These are phyloP conservation scores for Volucella inflata DNA, from an alignment of 2,888 invertebrate genomes.

Conservation along the genomic window DNA sequence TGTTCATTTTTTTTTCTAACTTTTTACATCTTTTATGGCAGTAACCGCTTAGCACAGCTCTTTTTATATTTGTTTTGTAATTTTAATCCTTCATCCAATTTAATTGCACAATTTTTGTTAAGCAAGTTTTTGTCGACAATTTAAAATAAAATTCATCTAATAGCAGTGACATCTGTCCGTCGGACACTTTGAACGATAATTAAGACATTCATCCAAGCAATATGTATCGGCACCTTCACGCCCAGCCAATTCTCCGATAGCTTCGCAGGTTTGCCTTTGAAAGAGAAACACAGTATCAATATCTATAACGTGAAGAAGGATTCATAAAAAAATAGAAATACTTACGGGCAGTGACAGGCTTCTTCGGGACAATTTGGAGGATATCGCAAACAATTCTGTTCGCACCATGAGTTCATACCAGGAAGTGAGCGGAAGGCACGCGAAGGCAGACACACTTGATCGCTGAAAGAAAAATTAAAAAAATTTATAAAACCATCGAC, in stretches of 20 bases:
- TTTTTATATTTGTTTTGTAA: conserved; percentile 4
- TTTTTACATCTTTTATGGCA: conserved; percentile 72
- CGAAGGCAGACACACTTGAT: conserved; percentile 91
- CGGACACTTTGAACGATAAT: conserved; percentile 90
- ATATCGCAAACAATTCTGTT: conserved; percentile 92
- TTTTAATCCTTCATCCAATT: no score
- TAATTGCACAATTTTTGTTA: not conserved
- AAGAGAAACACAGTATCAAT: conserved; percentile 1
- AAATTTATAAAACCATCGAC: conserved; percentile 7
- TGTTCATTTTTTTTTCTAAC: conserved; percentile 40
- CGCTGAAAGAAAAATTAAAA: conserved; percentile 84
- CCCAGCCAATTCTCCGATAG: conserved; percentile 90
- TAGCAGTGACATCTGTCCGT: conserved; percentile 89
- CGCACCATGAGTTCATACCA: conserved; percentile 93
- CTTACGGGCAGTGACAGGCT: conserved; percentile 93
- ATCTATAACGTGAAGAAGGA: not conserved
- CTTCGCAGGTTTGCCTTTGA: conserved; percentile 91
- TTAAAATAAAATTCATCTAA: conserved; percentile 79
- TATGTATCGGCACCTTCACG: conserved; percentile 91
- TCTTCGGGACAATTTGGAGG: conserved; percentile 92
- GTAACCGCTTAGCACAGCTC: conserved; percentile 74
- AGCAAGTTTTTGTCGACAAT: conserved; percentile 70
- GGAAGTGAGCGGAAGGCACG: conserved; percentile 87
- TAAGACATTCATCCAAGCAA: conserved; percentile 94
- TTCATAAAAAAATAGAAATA: conserved; percentile 78